Evolutionary conservation across 2,888 invertebrate species (phyloP).

Genomic region (Acleris literana): DNA sequence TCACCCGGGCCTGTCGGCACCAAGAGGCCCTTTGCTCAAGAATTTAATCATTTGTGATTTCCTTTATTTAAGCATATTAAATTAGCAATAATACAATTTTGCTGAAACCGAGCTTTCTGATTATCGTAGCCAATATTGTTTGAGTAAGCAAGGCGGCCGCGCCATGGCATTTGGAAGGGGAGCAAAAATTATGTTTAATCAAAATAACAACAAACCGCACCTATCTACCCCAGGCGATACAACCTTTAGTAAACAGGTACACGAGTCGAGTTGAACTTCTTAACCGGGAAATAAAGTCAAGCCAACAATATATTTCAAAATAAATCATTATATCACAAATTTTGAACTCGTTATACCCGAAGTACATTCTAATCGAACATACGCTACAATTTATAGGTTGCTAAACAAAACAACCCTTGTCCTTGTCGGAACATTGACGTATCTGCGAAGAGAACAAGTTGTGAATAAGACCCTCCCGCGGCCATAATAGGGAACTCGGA

Average conservation of each 20-base stretch:
- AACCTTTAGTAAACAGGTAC: too few relatives aligned
- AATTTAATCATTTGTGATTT: conserved; percentile 22
- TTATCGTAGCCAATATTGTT: conserved; percentile 1
- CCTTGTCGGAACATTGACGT: conserved; percentile 34
- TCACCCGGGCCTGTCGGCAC: conserved; percentile 9
- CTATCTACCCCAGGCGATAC: too few relatives aligned
- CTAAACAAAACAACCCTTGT: conserved; percentile 33
- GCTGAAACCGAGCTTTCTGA: neutral
- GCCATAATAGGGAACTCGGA: conserved; percentile 35
- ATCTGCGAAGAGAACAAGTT: conserved; percentile 33
- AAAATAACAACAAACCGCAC: too few relatives aligned
- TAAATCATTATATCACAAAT: too few relatives aligned
- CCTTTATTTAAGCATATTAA: conserved; percentile 19
- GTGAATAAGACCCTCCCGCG: conserved; percentile 33
- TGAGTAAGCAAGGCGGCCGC: too few relatives aligned
- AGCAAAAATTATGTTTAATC: too few relatives aligned
- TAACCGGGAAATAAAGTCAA: too few relatives aligned
- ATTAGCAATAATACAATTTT: neutral
- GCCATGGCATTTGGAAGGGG: too few relatives aligned
- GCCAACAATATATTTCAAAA: too few relatives aligned
- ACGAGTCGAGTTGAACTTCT: too few relatives aligned
- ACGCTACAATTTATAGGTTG: conserved; percentile 22
- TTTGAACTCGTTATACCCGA: neutral
- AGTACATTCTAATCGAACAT: conserved; percentile 5
- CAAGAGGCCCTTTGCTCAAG: conserved; percentile 15